These are phyloP conservation scores for Lobophora halterata DNA, from an alignment of 2,888 invertebrate genomes.

Conservation along the genomic window DNA sequence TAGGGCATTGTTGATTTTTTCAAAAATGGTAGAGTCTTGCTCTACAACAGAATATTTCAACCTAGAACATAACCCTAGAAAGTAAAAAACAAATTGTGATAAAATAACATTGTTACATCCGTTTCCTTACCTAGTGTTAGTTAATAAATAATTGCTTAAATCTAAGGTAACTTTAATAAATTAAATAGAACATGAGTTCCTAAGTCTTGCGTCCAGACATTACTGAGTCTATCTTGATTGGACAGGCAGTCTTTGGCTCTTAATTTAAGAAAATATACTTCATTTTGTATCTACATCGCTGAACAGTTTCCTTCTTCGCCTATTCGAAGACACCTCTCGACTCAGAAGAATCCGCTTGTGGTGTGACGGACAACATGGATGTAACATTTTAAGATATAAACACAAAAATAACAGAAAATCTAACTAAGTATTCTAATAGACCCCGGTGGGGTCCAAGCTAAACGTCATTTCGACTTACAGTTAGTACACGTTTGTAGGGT, in stretches of 20 bases:
- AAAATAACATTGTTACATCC: slow-evolving; percentile 33
- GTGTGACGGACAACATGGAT: slow-evolving; percentile 51
- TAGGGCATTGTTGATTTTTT: too few species aligned
- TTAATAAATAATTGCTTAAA: slow-evolving; percentile 74
- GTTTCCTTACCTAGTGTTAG: slow-evolving; percentile 54
- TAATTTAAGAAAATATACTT: slow-evolving; percentile 59
- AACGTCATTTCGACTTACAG: slow-evolving; percentile 51
- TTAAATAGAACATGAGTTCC: slow-evolving; percentile 54
- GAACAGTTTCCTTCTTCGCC: slow-evolving; percentile 68
- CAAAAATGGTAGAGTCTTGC: too few species aligned
- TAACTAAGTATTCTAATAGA: slow-evolving; percentile 44
- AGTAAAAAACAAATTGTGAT: slow-evolving; percentile 44
- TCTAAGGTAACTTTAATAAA: slow-evolving; percentile 78
- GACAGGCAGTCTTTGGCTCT: slow-evolving; percentile 76
- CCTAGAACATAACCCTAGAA: too few species aligned
- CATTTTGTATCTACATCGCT: slow-evolving; percentile 28
- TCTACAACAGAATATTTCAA: too few species aligned
- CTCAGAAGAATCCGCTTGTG: slow-evolving; percentile 66
- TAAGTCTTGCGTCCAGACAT: slow-evolving; percentile 52
- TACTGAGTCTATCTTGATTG: slow-evolving; percentile 26
- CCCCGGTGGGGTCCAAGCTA: slow-evolving; percentile 61
- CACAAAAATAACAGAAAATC: slow-evolving; percentile 13
- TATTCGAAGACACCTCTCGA: slow-evolving; percentile 67
- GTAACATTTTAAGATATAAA: slow-evolving; percentile 36
- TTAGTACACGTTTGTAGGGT: slow-evolving; percentile 60